A percentile compares a stretch with the other conserved stretches of the same genome.
Evolutionary conservation across 2,797 vertebrate species (phyloP).

Genomic region (Cyprinodon diabolis): DNA sequence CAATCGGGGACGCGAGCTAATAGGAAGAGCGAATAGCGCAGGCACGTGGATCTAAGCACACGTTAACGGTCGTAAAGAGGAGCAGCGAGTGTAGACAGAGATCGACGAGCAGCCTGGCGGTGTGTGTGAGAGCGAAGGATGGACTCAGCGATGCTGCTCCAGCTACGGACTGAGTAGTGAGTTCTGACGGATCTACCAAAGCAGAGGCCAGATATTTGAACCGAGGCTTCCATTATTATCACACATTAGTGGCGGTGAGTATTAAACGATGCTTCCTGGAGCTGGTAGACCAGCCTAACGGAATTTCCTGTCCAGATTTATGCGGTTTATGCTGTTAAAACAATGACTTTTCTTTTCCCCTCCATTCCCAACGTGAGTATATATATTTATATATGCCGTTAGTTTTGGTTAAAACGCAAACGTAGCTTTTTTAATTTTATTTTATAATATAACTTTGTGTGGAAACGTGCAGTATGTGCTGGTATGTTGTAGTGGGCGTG

Average conservation of each 20-base stretch:
- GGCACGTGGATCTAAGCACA: constrained; percentile 84
- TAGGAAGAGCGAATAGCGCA: constrained; percentile 64
- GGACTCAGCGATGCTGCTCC: constrained; percentile 53
- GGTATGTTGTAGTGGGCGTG: constrained; percentile 22
- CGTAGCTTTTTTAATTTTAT: background rate
- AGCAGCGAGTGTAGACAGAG: constrained; percentile 56
- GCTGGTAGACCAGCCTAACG: constrained; percentile 39
- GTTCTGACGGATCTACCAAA: constrained; percentile 35
- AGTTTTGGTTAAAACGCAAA: background rate
- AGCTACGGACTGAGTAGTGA: constrained; percentile 28
- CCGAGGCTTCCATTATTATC: constrained; percentile 15
- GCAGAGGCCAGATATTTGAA: background rate
- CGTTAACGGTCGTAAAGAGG: constrained; percentile 80
- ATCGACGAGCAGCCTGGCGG: constrained; percentile 49
- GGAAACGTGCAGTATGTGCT: background rate
- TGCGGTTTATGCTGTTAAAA: constrained; percentile 14
- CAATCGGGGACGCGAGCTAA: constrained; percentile 62
- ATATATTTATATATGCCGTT: background rate
- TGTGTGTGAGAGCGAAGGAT: constrained; percentile 17
- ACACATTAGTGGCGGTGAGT: constrained; percentile 56
- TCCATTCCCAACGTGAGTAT: background rate
- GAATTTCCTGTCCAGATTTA: constrained; percentile 59
- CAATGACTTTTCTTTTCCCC: background rate
- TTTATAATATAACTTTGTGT: background rate
- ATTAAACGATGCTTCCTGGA: constrained; percentile 33